Conservation (phyloP, 2,113 vertebrate species). For the Triplophysa dalaica region DNA sequence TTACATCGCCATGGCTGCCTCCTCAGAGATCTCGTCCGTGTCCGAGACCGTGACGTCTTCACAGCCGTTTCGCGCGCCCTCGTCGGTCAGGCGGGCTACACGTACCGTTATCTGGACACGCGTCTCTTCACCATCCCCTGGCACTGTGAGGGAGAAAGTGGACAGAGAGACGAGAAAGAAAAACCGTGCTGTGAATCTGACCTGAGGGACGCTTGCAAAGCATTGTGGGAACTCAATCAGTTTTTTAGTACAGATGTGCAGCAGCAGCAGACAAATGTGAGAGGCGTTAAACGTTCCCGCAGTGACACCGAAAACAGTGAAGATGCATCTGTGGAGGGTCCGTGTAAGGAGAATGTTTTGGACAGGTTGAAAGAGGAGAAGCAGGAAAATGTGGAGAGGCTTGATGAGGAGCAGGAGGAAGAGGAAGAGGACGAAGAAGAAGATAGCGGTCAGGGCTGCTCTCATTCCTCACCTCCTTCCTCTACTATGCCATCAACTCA, state of each 20-base stretch:
- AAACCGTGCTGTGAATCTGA: slow-evolving; percentile 79
- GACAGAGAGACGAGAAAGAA: slow-evolving; percentile 65
- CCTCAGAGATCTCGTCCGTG: slow-evolving; percentile 87
- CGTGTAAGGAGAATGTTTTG: slow-evolving; percentile 5
- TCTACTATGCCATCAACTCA: slow-evolving; percentile 3
- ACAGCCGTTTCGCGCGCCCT: slow-evolving; percentile 89
- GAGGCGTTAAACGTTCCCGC: slow-evolving; percentile 33
- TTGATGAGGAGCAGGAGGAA: slow-evolving; percentile 61
- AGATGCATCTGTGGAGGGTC: slow-evolving; percentile 19
- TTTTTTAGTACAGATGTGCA: slow-evolving; percentile 79
- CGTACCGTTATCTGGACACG: slow-evolving; percentile 94
- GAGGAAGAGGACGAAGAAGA: slow-evolving; percentile 18
- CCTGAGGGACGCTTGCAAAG: slow-evolving; percentile 82
- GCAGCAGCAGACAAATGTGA: slow-evolving; percentile 62
- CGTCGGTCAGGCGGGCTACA: slow-evolving; percentile 88
- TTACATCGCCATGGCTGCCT: slow-evolving; percentile 81
- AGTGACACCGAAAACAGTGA: slow-evolving; percentile 43
- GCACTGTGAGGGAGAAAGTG: slow-evolving; percentile 74
- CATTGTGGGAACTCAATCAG: slow-evolving; percentile 87
- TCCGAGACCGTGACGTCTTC: slow-evolving; percentile 88
- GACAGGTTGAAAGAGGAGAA: slow-evolving; percentile 11
- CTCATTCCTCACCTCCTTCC: slow-evolving; percentile 63
- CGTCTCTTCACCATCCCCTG: slow-evolving; percentile 94
- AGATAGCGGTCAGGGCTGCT: slow-evolving; percentile 63
- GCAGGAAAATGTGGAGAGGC: slow-evolving; percentile 54